Conservation (phyloP, 2,113 vertebrate species). For the Catharus minimus region DNA sequence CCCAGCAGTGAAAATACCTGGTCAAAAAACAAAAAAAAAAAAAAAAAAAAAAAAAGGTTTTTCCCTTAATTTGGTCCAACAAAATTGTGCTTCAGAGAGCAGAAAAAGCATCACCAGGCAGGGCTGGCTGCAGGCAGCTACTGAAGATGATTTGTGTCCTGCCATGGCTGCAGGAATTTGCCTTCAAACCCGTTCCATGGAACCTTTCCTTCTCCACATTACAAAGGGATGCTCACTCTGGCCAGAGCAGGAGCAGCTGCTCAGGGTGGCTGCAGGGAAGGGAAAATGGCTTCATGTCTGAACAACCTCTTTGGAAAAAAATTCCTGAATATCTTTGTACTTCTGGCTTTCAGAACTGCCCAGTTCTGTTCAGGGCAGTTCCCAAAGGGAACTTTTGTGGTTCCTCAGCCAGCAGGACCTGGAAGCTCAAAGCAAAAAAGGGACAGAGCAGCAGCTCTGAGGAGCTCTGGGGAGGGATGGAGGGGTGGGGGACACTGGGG, state of each 20-base stretch:
- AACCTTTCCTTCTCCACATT: not conserved
- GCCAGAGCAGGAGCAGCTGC: not conserved
- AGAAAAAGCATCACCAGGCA: not conserved
- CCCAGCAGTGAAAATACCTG: not conserved
- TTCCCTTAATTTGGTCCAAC: conserved; percentile 14
- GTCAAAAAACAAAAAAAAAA: too few relatives aligned
- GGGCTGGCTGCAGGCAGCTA: not conserved
- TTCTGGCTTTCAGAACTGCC: not conserved
- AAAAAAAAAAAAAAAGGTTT: not conserved
- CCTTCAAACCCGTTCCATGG: not conserved
- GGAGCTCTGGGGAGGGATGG: not conserved
- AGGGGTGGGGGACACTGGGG: not conserved
- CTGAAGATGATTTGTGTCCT: not conserved
- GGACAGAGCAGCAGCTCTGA: not conserved
- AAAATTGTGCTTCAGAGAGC: conserved; percentile 37
- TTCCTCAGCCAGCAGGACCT: not conserved
- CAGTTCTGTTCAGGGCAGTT: not conserved
- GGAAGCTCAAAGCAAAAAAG: not conserved
- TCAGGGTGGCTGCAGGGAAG: not conserved
- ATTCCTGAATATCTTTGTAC: not conserved
- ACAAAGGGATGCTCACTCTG: not conserved
- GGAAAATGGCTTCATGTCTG: not conserved
- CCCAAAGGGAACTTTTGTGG: not conserved
- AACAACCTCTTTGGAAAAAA: not conserved
- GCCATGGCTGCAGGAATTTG: not conserved